Percentiles rank a stretch among this genome's conserved stretches.
Evolutionary conservation across 2,888 invertebrate genomes (phyloP).

Genomic region (Leptinotarsa haldemani): DNA sequence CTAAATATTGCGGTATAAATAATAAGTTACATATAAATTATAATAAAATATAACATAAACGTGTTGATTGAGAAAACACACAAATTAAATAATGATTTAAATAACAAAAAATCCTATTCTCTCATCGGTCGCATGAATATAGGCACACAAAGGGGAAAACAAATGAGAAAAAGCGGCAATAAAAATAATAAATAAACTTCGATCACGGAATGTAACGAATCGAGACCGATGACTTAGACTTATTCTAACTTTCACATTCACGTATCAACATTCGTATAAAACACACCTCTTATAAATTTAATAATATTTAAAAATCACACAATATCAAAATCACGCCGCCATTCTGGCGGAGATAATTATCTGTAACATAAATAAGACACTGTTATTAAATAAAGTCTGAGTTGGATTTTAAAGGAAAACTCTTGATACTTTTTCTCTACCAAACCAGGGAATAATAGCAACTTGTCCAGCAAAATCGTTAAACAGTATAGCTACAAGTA

Average conservation of each 20-base stretch:
- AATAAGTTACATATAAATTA: constrained; percentile 69
- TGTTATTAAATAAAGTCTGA: constrained; percentile 62
- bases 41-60: constrained; percentile 67
- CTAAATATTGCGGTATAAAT: constrained; percentile 65
- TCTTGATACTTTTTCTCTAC: constrained; percentile 27
- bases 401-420: constrained; percentile 45
- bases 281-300: constrained; percentile 61
- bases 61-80: constrained; percentile 64
- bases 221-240: constrained; percentile 63
- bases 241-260: constrained; percentile 64
- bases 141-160: constrained; percentile 56
- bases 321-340: constrained; percentile 66
- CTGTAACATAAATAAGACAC: constrained; percentile 64
- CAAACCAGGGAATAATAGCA: background rate
- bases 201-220: constrained; percentile 63
- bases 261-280: constrained; percentile 64
- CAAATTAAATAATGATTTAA: constrained; percentile 67
- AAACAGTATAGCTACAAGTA: background rate
- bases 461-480: background rate
- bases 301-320: constrained; percentile 65
- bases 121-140: constrained; percentile 60
- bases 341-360: constrained; percentile 58
- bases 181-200: constrained; percentile 62
- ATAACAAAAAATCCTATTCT: constrained; percentile 65
- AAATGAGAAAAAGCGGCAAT: constrained; percentile 58